A percentile compares a stretch with the other conserved stretches of the same genome.
phyloP scores from a whole-genome alignment of 2,113 vertebrate species.

The Lycocorax pyrrhopterus region DNA sequence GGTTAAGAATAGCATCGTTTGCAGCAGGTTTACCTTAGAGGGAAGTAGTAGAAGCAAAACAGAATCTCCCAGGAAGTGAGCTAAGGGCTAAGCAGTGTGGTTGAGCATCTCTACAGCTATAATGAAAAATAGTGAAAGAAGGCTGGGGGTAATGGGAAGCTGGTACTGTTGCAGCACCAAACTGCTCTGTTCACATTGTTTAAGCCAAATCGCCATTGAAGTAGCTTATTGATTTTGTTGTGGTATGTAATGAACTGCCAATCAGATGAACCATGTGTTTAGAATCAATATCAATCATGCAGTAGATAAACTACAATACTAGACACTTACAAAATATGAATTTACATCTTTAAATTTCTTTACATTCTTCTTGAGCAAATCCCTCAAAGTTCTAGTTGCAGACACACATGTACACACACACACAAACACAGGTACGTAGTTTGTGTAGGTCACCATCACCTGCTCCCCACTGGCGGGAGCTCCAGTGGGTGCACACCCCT shows the following conservation, averaged over 20 bases:
- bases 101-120: background rate
- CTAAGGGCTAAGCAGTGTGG: background rate
- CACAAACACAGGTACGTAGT: background rate
- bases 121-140: background rate
- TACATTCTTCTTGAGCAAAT: background rate
- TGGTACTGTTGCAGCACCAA: background rate
- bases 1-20: background rate
- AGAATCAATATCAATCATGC: background rate
- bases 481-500: rapidly evolving
- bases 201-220: background rate
- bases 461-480: rapidly evolving
- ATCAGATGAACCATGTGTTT: background rate
- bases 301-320: background rate
- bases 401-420: rapidly evolving
- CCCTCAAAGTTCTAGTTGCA: background rate
- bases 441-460: background rate
- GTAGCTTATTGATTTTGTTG: background rate
- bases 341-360: background rate
- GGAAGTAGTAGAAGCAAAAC: background rate
- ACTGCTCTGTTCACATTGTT: background rate
- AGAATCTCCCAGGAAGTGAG: background rate
- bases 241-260: background rate
- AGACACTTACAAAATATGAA: background rate
- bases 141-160: background rate
- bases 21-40: background rate